Conservation (phyloP, 2,797 vertebrate species). For the Alexandromys oeconomus region DNA sequence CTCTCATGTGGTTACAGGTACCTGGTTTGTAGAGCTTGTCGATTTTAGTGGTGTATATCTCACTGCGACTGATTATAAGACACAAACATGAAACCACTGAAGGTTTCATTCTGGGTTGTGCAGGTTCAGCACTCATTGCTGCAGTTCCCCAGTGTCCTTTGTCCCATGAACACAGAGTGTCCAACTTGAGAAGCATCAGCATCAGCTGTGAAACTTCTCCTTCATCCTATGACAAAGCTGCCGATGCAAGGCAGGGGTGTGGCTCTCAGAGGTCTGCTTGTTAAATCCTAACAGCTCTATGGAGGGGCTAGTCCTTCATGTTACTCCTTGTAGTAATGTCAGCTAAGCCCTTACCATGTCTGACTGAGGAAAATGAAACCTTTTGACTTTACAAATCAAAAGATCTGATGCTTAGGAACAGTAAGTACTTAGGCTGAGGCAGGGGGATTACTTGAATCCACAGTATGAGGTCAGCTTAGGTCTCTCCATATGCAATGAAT, state of each 20-base stretch:
- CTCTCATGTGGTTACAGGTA: not conserved
- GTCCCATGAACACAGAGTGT: not conserved
- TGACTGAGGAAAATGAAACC: constrained; percentile 11
- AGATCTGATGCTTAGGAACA: not conserved
- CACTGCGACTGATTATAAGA: not conserved
- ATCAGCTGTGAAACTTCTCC: not conserved
- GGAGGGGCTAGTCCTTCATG: not conserved
- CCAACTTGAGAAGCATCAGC: not conserved
- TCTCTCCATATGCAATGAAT: too few species aligned
- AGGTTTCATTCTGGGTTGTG: not conserved
- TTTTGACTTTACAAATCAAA: not conserved
- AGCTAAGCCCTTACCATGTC: not conserved
- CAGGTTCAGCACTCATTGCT: not conserved
- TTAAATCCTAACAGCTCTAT: not conserved
- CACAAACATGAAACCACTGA: not conserved
- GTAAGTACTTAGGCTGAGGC: not conserved
- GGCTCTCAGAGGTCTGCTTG: not conserved
- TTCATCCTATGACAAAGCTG: not conserved
- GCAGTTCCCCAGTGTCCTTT: not conserved
- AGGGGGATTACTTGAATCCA: not conserved
- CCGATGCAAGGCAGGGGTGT: not conserved
- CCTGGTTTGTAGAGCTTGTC: not conserved
- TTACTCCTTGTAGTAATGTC: not conserved
- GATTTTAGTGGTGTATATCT: not conserved
- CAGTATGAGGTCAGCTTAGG: not conserved